Conservation (phyloP, 2,888 invertebrate species). For the Amphimallon solstitiale region DNA sequence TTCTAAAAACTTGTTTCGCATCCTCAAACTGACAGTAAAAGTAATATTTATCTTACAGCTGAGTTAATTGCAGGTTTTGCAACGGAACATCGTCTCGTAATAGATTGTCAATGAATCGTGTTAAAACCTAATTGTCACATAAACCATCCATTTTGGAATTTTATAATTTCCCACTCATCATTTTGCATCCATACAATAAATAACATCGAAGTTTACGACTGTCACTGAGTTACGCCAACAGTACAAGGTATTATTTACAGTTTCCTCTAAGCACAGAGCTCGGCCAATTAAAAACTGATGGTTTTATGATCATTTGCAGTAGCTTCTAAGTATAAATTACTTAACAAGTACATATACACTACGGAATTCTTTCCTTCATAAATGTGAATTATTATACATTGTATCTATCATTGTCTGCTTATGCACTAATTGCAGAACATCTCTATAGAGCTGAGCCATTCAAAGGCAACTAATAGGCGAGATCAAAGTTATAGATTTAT, state of each 20-base stretch:
- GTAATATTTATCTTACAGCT: too few relatives aligned
- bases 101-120: neutral
- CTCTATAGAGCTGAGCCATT: too few relatives aligned
- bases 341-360: neutral
- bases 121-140: conserved; percentile 10
- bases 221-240: conserved; percentile 1
- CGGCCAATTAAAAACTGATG: conserved; percentile 14
- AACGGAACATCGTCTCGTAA: too few relatives aligned
- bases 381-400: too few relatives aligned
- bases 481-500: too few relatives aligned
- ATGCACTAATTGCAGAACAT: too few relatives aligned
- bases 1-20: too few relatives aligned
- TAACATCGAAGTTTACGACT: conserved; percentile 11
- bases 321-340: conserved; percentile 11
- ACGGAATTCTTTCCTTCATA: too few relatives aligned
- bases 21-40: too few relatives aligned
- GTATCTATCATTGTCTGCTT: too few relatives aligned
- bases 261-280: conserved; percentile 1
- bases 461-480: too few relatives aligned
- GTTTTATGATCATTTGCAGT: conserved; percentile 5
- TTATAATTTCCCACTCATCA: conserved; percentile 6
- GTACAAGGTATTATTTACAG: conserved; percentile 5
- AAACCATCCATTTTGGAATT: conserved; percentile 4
- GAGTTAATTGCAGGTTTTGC: too few relatives aligned
- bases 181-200: conserved; percentile 14